Evolutionary conservation across 2,888 invertebrate genomes (phyloP), one percentile per base, ranked within the genome.

Genomic region (Euclidia mi): DNA sequence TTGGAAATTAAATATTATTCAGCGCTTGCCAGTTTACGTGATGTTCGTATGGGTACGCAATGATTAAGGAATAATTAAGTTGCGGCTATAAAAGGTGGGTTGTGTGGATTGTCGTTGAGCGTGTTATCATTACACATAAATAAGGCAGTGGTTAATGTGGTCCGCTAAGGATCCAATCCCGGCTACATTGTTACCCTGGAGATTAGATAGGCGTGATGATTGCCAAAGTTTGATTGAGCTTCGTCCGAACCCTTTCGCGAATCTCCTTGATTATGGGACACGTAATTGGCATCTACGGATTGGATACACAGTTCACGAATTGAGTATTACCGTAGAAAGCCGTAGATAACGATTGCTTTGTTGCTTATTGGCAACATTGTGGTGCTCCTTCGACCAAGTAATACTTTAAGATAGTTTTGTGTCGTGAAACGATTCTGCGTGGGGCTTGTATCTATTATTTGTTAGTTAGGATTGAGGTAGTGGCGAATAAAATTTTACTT

Each of bases 211-310:
- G 86, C 88, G 88, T 89, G 89, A 90, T 93, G 91, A 93, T 93
- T 92, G 88, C 86, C 78, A 90, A 93, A 93, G 85, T 93, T 93
- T 93, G 92, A 93, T 92, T 93, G 92, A 92, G 89, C 84, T 78
- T 79, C 82, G 82, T 82, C 81, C 82, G 81, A 87, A 90, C 88
- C 90, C 90, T 90, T 92, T 89, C 82, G 82, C 81, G n/a, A n/a
- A n/a, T n/a, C n/a, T n/a, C n/a, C 85, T 87, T 89, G 84, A 90
- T 91, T 90, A 88, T 83, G 76, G 81, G 81, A 79, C 82, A 82
- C 78, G 85, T 90, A 89, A 91, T 90, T 90, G 89, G 84, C 77
- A 69, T 42, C 42, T 37, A 53, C 46, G 47, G 47, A 53, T 42
- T 47, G 53, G 53, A 53, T 53, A 53, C 34, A 53, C 80, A 72